These are phyloP conservation scores for Telmatherina bonti DNA, from an alignment of 2,797 vertebrate genomes.

Conservation along the genomic window DNA sequence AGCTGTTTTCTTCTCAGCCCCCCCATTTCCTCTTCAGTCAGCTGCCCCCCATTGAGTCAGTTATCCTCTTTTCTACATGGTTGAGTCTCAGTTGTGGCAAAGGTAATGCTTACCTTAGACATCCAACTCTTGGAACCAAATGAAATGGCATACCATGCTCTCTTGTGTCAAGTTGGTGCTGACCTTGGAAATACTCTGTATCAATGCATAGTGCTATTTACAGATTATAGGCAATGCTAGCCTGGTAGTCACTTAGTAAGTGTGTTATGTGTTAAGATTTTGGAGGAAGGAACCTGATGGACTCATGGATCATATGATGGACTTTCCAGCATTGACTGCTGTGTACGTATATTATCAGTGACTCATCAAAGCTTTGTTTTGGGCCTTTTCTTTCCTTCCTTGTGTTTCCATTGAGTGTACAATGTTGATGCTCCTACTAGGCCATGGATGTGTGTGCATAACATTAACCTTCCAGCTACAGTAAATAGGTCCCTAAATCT, in stretches of 20 bases:
- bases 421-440: constrained; percentile 50
- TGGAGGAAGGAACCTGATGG: background rate
- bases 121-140: constrained; percentile 41
- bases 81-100: constrained; percentile 47
- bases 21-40: constrained; percentile 39
- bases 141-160: constrained; percentile 41
- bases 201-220: constrained; percentile 61
- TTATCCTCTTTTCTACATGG: constrained; percentile 53
- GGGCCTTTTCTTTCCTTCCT: background rate
- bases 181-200: constrained; percentile 50
- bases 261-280: constrained; percentile 21
- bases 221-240: constrained; percentile 49
- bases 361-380: constrained; percentile 12
- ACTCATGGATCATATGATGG: constrained; percentile 12
- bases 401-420: constrained; percentile 67
- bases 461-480: background rate
- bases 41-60: constrained; percentile 34
- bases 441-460: constrained; percentile 1
- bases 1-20: constrained; percentile 58
- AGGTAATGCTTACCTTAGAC: constrained; percentile 36
- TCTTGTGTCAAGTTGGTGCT: constrained; percentile 29
- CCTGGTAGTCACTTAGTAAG: background rate
- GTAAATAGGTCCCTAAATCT: background rate
- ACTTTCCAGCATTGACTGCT: constrained; percentile 36
- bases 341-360: constrained; percentile 42